Base-by-base conservation (phyloP, 2,113 vertebrate genomes). In the Nerophis ophidion region DNA sequence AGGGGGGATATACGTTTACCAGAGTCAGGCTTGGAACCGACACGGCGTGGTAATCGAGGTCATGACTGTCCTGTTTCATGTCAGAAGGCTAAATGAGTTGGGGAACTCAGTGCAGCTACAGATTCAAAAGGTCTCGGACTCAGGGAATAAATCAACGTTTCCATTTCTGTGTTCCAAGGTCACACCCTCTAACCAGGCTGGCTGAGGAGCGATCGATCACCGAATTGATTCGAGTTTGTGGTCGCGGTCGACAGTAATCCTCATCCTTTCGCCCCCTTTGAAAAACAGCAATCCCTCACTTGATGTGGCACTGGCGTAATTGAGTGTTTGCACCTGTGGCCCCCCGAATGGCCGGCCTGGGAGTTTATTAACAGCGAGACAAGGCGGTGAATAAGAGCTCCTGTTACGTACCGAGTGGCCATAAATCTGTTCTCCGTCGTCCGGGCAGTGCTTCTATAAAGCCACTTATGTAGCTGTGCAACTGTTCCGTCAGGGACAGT, bases 331-430 rank as follows among this genome's bases (percentile, higher is more conserved):
- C 35, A 69, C 60, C 47, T 16, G 49, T n/a, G 6, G 57, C 17
- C 62, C 45, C 49, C 47, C 19, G 11, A 35, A 51, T 17, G 65
- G 34, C 61, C 58, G 71, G 17, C 13, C 1, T 8, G 63, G 71
- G 61, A 68, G 50, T 62, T 70, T 70, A 71, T 75, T 75, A 75
- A 62, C 17, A 47, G 51, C 8, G 12, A 46, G 35, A 45, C 42
- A 49, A 57, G 26, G n/a, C 15, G 40, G 34, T 7, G 48, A 15
- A 11, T n/a, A 13, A 67, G 26, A 12, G 42, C 40, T 19, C 14
- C 35, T 33, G 33, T 51, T 68, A 12, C 57, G 38, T 68, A 12
- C 57, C 33, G 71, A 59, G 40, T 14, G 33, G 54, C 64, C 47
- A 48, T 57, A 40, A 55, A 48, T 63, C 52, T 62, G 36, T 16